Evolutionary conservation across 2,888 invertebrate species (phyloP), one percentile per base, ranked within the genome.

Genomic region (Lepeophtheirus nordmannii): DNA sequence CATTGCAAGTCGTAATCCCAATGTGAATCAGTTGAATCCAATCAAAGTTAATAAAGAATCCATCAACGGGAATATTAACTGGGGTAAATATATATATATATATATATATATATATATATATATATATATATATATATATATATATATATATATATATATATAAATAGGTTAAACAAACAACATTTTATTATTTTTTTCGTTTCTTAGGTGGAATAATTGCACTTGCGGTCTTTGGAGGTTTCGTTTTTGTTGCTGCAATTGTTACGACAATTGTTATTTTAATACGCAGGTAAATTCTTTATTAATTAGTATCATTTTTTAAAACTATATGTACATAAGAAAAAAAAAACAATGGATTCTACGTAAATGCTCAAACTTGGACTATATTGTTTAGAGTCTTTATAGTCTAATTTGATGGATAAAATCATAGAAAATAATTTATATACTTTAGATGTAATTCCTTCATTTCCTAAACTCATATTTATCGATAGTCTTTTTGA

Each of bases 211-310:
- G 89, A 9, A 86, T 91, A 70, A 89, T 91, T 67, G 89, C 90
- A 0, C 78, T 92, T 17, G 89, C 87, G 1, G 88, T 89, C 10
- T 90, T 91, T 74, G 91, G 89, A n/a, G 89, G 86, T 10, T 85
- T 92, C 71, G 87, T 91, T 10, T 87, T 92, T 75, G 79, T 92
- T 62, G 86, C 90, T 11, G 90, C 89, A 37, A 85, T 91, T 69
- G 85, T 90, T 70, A 89, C 90, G 1, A 89, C 90, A 8, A 85
- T 90, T 70, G 86, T 92, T 68, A 87, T 91, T 68, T 80, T 92
- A 70, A 85, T 91, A 65, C 80, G 87, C 78, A 89, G 90, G 92
- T 92, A 79, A 79, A 79, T 5, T 22, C 17, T n/a, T 46, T n/a
- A n/a, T n/a, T n/a, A n/a, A n/a, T 62, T 12, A 38, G 7, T 10